Percentiles rank a stretch among this genome's conserved stretches.
Conservation (phyloP, 2,113 vertebrate genomes). For the Apteryx mantelli region DNA sequence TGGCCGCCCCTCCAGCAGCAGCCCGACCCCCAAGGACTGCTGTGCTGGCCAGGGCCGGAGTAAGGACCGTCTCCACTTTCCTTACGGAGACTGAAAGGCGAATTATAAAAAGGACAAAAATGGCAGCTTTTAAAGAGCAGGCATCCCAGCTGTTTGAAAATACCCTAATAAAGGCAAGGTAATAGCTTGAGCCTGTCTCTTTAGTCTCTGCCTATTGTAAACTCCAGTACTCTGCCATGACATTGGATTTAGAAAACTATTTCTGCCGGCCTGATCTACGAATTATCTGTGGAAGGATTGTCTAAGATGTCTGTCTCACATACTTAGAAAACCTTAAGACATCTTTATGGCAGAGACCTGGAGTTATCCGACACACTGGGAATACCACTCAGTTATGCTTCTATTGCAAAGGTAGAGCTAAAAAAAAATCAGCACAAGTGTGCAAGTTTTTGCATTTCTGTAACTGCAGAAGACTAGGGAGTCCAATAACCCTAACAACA, state of each 20-base stretch:
- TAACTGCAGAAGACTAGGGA: not conserved
- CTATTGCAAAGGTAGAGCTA: not conserved
- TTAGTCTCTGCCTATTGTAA: not conserved
- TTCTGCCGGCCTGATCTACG: not conserved
- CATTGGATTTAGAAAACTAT: not conserved
- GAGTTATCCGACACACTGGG: not conserved
- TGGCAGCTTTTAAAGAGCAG: not conserved
- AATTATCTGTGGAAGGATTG: not conserved
- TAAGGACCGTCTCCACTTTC: not conserved
- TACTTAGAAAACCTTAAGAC: not conserved
- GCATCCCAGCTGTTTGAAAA: not conserved
- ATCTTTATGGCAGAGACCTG: not conserved
- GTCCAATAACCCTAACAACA: not conserved
- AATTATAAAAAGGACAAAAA: not conserved
- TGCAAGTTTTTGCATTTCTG: not conserved
- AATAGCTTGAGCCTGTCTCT: not conserved
- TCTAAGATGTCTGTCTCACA: not conserved
- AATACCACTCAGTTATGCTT: not conserved
- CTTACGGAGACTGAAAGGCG: not conserved
- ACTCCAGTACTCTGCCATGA: not conserved
- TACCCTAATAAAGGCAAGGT: not conserved
- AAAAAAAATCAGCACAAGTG: not conserved
- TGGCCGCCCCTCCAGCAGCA: not conserved
- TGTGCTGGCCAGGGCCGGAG: not conserved
- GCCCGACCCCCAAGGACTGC: not conserved